Conservation (phyloP, 2,797 vertebrate genomes). For the Argentina silus region DNA sequence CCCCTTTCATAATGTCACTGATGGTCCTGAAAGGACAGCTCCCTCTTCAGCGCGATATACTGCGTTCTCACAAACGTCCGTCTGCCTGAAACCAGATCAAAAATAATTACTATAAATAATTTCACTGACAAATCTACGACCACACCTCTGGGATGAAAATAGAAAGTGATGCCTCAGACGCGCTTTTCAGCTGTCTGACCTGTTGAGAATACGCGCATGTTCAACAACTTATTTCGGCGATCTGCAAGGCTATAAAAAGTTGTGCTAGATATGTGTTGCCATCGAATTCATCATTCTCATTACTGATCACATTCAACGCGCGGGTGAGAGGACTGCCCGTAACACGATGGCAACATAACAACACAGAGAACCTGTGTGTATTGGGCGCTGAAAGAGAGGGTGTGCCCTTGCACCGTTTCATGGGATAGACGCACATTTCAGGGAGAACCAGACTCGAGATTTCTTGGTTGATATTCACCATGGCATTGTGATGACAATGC, state of each 20-base stretch:
- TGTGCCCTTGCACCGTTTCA: slow-evolving; percentile 29
- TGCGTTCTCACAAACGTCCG: background rate
- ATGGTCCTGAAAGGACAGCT: slow-evolving; percentile 6
- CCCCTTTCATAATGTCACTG: background rate
- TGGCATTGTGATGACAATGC: slow-evolving; percentile 30
- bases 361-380: no score
- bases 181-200: background rate
- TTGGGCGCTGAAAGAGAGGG: background rate
- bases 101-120: background rate
- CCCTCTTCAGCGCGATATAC: background rate
- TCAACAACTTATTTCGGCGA: slow-evolving; percentile 5
- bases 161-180: background rate
- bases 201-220: slow-evolving; percentile 4
- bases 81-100: background rate
- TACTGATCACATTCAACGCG: background rate
- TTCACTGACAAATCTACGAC: background rate
- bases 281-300: background rate
- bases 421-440: slow-evolving; percentile 21
- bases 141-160: background rate
- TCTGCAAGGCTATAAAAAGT: background rate
- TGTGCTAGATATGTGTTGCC: background rate
- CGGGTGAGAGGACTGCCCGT: background rate
- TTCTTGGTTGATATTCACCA: slow-evolving; percentile 34
- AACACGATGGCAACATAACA: background rate
- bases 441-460: slow-evolving; percentile 23